Conservation (phyloP, 2,797 vertebrate genomes). For the Scarus forsteni region DNA sequence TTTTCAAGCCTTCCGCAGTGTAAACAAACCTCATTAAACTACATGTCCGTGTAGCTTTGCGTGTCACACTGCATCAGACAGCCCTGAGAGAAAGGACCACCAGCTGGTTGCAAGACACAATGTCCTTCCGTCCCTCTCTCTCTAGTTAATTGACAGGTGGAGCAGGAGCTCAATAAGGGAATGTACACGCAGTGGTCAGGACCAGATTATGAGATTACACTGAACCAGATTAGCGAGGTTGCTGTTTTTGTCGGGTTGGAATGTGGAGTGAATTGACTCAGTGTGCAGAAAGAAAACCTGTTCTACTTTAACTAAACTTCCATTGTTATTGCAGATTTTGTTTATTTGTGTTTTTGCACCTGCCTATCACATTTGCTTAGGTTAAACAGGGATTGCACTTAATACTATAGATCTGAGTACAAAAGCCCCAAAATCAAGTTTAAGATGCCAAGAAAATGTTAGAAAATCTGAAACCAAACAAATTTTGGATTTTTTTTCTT, state of each 20-base stretch:
- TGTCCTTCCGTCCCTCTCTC: neutral
- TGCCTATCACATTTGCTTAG: neutral
- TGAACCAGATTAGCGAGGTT: constrained; percentile 61
- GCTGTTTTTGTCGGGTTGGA: constrained; percentile 39
- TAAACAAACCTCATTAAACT: neutral
- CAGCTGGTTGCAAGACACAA: constrained; percentile 1
- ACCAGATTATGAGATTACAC: constrained; percentile 72
- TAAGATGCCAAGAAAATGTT: too few species aligned
- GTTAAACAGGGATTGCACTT: neutral
- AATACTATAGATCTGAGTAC: neutral
- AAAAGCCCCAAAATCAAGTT: too few species aligned
- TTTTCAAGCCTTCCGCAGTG: neutral
- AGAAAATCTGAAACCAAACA: too few species aligned
- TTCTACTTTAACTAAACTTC: neutral
- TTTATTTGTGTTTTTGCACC: neutral
- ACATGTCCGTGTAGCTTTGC: neutral
- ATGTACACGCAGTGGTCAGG: constrained; percentile 35
- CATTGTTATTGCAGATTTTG: neutral
- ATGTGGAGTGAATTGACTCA: constrained; percentile 32
- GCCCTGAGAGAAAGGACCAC: neutral
- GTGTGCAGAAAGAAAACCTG: constrained; percentile 11
- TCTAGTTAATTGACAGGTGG: constrained; percentile 46
- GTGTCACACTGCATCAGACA: neutral
- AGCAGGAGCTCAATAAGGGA: constrained; percentile 47
- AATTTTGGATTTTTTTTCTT: too few species aligned